Evolutionary conservation across 2,888 invertebrate species (phyloP), one percentile per base, ranked within the genome.

Genomic region (Papilio elwesi): DNA sequence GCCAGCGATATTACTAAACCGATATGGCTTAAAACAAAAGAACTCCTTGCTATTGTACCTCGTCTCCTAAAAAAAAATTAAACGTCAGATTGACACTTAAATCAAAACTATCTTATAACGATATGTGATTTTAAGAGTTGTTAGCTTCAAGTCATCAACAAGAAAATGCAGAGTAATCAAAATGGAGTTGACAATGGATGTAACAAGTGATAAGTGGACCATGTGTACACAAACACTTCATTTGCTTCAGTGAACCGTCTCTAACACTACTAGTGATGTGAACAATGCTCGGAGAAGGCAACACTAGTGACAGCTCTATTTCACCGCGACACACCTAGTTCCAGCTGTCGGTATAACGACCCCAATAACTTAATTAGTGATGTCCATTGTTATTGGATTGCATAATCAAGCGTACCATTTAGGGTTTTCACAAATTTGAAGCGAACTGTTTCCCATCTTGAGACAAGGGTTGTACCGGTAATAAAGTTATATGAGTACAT

Each of bases 281-380:
- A 59, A 67, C 71, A 71, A 70, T 70, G 53, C 26, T 26, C 15
- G 76, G 78, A 78, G 77, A 70, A 78, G 74, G 66, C 73, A 68
- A 74, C 70, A 75, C 65, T 77, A 75, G 76, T 76, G 78, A 74
- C 78, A 77, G 73, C 77, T 79, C 77, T 80, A 80, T 84, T 84
- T 85, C 84, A 83, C 84, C 79, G 78, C 80, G 78, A 71, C 78
- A 57, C 77, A 78, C 78, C 82, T 80, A 80, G 80, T 79, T 71
- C 76, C 76, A 78, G 75, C 77, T 64, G 76, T 73, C 76, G 77
- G 81, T 76, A 74, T 77, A 76, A 67, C 80, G 84, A 79, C 84
- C 85, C 78, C 77, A 80, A 83, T 83, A 78, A 79, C 70, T 71
- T 59, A 1, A 66, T 67, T 74, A 71, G 73, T 73, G 74, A 65